Percentiles rank a stretch among this genome's conserved stretches.
phyloP scores from a whole-genome alignment of 2,888 invertebrate species.

The Agriopis marginaria region DNA sequence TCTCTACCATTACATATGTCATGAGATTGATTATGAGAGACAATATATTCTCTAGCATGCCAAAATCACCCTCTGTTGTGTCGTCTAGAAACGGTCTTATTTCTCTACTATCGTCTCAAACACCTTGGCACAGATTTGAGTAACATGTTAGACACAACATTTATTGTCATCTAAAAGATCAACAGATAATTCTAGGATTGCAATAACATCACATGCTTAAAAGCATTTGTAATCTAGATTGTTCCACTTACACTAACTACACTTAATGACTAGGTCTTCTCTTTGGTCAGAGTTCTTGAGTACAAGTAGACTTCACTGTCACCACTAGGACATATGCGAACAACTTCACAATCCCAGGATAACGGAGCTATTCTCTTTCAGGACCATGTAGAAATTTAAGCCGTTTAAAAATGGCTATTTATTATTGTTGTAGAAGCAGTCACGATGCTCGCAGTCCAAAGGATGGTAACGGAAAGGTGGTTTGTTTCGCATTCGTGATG shows the following conservation, averaged over 20 bases:
- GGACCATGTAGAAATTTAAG: background rate
- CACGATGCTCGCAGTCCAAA: background rate
- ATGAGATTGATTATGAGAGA: background rate
- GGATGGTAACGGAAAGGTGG: background rate
- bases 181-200: constrained; percentile 24
- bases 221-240: constrained; percentile 35
- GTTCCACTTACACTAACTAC: constrained; percentile 34
- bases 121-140: constrained; percentile 38
- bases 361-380: background rate
- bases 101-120: constrained; percentile 4
- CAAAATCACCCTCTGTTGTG: background rate
- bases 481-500: background rate
- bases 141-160: constrained; percentile 27
- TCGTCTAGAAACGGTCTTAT: background rate
- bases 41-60: background rate
- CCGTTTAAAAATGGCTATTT: background rate
- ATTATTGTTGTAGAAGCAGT: background rate
- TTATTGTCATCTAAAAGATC: constrained; percentile 34
- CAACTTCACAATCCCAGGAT: constrained; percentile 22
- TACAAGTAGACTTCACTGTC: constrained; percentile 39
- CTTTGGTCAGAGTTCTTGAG: constrained; percentile 41
- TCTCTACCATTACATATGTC: background rate
- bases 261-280: constrained; percentile 46
- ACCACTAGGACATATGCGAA: constrained; percentile 29
- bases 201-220: constrained; percentile 29